Percentiles rank a stretch among this genome's conserved stretches.
phyloP scores from a whole-genome alignment of 2,888 invertebrate genomes.

The Andricus quercusramuli region DNA sequence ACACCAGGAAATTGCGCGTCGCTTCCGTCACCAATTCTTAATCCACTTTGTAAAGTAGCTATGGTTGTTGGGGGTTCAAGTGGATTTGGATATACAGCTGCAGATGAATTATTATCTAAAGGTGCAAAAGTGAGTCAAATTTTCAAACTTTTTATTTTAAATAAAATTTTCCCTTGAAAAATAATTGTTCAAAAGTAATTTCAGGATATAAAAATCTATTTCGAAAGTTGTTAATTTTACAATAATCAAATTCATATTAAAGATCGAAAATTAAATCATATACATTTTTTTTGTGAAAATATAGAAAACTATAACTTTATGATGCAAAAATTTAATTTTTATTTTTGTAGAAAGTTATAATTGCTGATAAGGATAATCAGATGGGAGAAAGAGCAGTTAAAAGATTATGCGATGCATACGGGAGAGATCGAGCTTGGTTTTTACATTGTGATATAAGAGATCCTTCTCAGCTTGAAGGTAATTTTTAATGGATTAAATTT shows the following conservation, averaged over 20 bases:
- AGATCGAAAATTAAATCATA: too few relatives aligned
- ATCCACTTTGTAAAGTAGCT: slow-evolving; percentile 75
- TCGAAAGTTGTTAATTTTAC: too few relatives aligned
- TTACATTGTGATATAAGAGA: slow-evolving; percentile 72
- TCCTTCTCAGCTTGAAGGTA: slow-evolving; percentile 75
- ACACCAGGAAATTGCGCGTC: slow-evolving; percentile 49
- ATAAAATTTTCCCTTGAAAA: background rate
- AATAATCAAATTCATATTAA: too few relatives aligned
- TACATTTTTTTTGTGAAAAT: too few relatives aligned
- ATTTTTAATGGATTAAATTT: background rate
- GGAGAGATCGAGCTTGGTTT: slow-evolving; percentile 71
- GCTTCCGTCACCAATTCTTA: slow-evolving; percentile 51
- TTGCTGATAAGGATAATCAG: slow-evolving; percentile 70
- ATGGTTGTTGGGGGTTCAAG: slow-evolving; percentile 79
- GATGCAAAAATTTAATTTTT: background rate
- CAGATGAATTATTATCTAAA: slow-evolving; percentile 76
- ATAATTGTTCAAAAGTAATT: background rate
- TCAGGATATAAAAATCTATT: too few relatives aligned
- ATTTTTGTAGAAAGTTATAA: slow-evolving; percentile 65
- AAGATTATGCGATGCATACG: slow-evolving; percentile 72
- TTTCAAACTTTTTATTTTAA: background rate
- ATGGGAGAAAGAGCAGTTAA: slow-evolving; percentile 70
- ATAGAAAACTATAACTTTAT: too few relatives aligned
- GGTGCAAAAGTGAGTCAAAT: slow-evolving; percentile 72
- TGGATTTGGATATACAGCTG: slow-evolving; percentile 78